Conservation (phyloP, 1,140 invertebrate species). For the Ostrea denselamellosa region DNA sequence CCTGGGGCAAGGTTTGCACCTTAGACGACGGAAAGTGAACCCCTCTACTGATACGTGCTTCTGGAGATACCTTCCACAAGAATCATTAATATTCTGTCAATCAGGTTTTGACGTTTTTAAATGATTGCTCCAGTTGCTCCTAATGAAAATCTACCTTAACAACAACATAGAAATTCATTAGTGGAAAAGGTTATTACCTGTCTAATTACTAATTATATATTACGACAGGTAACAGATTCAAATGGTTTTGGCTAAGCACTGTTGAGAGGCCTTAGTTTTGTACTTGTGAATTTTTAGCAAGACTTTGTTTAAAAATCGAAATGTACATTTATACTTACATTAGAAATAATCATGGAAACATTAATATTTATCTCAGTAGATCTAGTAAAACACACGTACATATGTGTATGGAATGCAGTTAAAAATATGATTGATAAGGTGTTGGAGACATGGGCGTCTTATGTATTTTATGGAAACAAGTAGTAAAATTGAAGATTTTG, state of each 20-base stretch:
- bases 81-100: conserved; percentile 6
- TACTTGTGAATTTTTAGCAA: not conserved
- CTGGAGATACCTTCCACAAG: not conserved
- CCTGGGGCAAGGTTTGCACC: not conserved
- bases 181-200: not conserved
- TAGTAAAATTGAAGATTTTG: too few relatives aligned
- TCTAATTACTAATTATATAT: conserved; percentile 24
- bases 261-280: not conserved
- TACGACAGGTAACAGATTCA: not conserved
- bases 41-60: not conserved
- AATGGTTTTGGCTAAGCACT: not conserved
- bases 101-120: conserved; percentile 18
- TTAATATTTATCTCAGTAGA: too few relatives aligned
- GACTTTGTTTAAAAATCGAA: not conserved
- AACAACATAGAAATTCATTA: not conserved
- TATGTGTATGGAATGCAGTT: too few relatives aligned
- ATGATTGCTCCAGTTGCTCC: conserved; percentile 34
- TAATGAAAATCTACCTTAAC: not conserved
- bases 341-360: too few relatives aligned
- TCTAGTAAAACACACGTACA: too few relatives aligned
- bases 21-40: not conserved
- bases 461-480: too few relatives aligned
- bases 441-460: too few relatives aligned
- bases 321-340: not conserved
- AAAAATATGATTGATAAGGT: too few relatives aligned